Percentiles rank a stretch among this genome's conserved stretches.
Evolutionary conservation across 2,113 vertebrate genomes (phyloP).

Genomic region (Parus major): DNA sequence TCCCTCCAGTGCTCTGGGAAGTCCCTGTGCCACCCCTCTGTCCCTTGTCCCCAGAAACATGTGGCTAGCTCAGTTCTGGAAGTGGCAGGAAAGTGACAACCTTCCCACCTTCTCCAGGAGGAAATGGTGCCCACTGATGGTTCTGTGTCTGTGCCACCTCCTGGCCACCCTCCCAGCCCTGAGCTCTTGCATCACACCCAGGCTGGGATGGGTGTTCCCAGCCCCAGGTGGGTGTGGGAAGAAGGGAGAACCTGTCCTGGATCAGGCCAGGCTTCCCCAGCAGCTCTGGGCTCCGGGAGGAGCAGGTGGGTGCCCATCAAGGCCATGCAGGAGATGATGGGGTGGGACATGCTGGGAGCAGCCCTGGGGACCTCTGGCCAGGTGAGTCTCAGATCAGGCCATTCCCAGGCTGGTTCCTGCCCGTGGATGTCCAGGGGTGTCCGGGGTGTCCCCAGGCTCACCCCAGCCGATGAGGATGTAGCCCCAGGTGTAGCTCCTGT

Average conservation of each 20-base stretch:
- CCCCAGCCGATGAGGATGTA: slow-evolving; percentile 88
- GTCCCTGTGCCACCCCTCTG: too few relatives aligned
- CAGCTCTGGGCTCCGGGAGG: neutral
- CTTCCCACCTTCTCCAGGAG: neutral
- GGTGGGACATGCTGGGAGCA: neutral
- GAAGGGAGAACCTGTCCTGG: neutral
- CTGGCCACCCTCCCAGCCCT: neutral
- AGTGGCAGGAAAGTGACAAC: neutral
- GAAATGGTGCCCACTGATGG: neutral
- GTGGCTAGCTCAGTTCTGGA: neutral
- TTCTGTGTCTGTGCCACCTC: neutral
- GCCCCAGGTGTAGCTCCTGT: slow-evolving; percentile 88
- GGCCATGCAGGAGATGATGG: neutral
- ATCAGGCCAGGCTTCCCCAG: neutral
- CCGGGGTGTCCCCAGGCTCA: slow-evolving; percentile 25
- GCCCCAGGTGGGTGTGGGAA: neutral
- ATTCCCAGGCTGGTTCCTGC: neutral
- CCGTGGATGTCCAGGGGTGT: fast-evolving
- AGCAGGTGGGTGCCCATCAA: neutral
- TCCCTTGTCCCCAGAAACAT: fast-evolving
- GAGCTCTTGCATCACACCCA: neutral
- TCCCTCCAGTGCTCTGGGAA: neutral
- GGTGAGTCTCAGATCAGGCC: neutral
- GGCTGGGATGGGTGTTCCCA: fast-evolving
- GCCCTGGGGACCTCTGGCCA: neutral